Evolutionary conservation across 1,140 invertebrate genomes (phyloP).

Genomic region (Cydia strobilella): DNA sequence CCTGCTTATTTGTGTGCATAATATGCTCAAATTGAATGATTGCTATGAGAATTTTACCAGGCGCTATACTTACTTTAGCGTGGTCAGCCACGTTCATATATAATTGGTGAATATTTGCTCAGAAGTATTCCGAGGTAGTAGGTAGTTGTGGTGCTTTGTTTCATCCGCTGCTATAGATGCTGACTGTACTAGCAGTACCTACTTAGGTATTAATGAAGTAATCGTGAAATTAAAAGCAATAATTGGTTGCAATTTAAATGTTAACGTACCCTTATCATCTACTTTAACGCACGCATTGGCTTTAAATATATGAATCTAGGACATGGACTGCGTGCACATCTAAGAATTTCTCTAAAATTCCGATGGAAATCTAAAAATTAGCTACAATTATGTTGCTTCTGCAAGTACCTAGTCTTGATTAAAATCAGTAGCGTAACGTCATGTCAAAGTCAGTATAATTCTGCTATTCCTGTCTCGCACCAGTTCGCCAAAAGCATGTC

Average conservation of each 20-base stretch:
- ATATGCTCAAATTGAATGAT: no score
- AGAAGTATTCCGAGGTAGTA: no score
- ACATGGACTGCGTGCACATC: neutral
- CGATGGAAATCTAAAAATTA: neutral
- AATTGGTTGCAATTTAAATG: neutral
- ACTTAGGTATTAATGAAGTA: no score
- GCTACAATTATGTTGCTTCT: neutral
- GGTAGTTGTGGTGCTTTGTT: neutral
- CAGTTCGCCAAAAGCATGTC: slow-evolving; percentile 10
- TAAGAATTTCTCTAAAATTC: neutral
- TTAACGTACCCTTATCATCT: neutral
- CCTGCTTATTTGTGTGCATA: no score
- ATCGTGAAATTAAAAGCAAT: neutral
- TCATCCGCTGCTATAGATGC: no score
- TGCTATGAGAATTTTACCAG: no score
- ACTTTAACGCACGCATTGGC: slow-evolving; percentile 7
- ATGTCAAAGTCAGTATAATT: slow-evolving; percentile 30
- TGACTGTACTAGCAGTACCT: no score
- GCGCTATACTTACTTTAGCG: no score
- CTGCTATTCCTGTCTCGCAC: slow-evolving; percentile 16
- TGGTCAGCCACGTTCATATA: no score
- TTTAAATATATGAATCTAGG: neutral
- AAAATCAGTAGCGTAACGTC: slow-evolving; percentile 5
- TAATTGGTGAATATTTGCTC: no score
- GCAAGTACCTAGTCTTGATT: neutral